Percentiles rank a stretch among this genome's conserved stretches.
Conservation (phyloP, 1,140 invertebrate species). For the Drosophila setifemur region DNA sequence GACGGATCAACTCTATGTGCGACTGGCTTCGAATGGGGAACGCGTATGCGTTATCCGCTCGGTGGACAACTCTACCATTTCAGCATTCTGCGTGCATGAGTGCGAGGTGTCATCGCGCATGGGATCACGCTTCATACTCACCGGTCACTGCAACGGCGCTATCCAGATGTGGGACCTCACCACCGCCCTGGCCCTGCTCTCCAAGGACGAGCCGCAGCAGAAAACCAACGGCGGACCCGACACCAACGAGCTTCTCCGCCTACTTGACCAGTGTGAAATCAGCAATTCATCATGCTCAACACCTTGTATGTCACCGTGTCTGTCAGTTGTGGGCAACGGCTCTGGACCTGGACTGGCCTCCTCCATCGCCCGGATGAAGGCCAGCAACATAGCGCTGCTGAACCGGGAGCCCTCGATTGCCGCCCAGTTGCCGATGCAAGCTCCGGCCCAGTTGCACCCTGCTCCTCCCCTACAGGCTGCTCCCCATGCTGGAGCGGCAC, state of each 20-base stretch:
- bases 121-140: slow-evolving; percentile 96
- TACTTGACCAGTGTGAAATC: slow-evolving; percentile 96
- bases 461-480: background rate
- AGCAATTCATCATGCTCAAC: slow-evolving; percentile 92
- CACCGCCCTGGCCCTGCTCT: slow-evolving; percentile 93
- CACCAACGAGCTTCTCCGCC: slow-evolving; percentile 92
- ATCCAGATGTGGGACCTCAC: slow-evolving; percentile 99
- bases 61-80: slow-evolving; percentile 96
- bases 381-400: slow-evolving; percentile 89
- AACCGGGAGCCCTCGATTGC: slow-evolving; percentile 83
- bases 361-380: slow-evolving; percentile 87
- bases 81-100: slow-evolving; percentile 98
- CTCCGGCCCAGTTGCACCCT: background rate
- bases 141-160: slow-evolving; percentile 96
- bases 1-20: slow-evolving; percentile 96
- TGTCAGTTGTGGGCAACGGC: slow-evolving; percentile 83
- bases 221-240: slow-evolving; percentile 91
- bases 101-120: slow-evolving; percentile 97
- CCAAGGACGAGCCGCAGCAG: slow-evolving; percentile 87
- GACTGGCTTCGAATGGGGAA: slow-evolving; percentile 95
- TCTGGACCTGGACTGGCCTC: slow-evolving; percentile 70
- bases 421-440: slow-evolving; percentile 3
- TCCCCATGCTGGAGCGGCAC: background rate
- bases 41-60: slow-evolving; percentile 97
- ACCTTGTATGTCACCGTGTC: slow-evolving; percentile 92